These are phyloP conservation scores for Aegotheles bennettii DNA, from an alignment of 2,113 vertebrate genomes.

Conservation along the genomic window DNA sequence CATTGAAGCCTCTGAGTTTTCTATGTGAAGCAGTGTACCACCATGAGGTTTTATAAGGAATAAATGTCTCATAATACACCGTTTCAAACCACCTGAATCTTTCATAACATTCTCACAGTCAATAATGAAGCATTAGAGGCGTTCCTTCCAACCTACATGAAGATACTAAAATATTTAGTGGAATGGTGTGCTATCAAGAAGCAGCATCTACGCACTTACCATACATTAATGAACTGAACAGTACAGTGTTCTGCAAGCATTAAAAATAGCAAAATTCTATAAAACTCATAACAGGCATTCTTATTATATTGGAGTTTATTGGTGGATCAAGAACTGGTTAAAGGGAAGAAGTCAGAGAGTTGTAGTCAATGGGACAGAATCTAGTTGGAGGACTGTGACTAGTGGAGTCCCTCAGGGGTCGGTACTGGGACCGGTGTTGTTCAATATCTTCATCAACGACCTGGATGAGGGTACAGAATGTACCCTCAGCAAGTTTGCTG, in stretches of 20 bases:
- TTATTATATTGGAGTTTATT: too few species aligned
- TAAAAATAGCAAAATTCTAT: background rate
- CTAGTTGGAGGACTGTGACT: too few species aligned
- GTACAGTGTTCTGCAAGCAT: background rate
- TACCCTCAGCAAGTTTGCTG: too few species aligned
- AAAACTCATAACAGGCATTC: background rate
- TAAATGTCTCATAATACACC: background rate
- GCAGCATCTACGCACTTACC: background rate
- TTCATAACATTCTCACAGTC: background rate
- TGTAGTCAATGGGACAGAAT: too few species aligned
- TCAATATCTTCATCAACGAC: too few species aligned
- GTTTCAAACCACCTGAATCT: background rate
- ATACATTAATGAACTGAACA: background rate
- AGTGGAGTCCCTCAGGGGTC: too few species aligned
- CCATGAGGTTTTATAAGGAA: background rate
- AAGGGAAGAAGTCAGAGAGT: too few species aligned
- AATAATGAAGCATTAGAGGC: background rate
- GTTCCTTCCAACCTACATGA: background rate
- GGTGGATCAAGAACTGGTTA: too few species aligned
- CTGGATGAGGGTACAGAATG: too few species aligned
- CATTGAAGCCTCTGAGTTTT: background rate
- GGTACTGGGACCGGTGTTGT: too few species aligned
- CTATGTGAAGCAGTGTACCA: background rate
- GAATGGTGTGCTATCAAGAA: background rate
- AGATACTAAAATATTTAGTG: background rate